phyloP scores from a whole-genome alignment of 2,888 invertebrate genomes.

The Sminthurides aquaticus region DNA sequence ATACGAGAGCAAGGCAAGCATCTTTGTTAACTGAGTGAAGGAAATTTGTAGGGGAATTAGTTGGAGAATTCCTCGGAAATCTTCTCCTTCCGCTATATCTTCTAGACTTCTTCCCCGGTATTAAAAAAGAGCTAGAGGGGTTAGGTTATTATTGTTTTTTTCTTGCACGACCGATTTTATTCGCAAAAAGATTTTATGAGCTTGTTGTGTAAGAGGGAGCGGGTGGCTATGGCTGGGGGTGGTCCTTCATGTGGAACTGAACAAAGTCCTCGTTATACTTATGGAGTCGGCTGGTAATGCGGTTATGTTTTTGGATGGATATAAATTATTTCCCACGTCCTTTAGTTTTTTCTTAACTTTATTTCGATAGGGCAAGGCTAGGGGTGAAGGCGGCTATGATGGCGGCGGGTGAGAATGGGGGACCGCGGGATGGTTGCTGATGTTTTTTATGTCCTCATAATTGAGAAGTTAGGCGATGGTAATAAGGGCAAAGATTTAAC shows the following conservation, averaged over 20 bases:
- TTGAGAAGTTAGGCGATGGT: not conserved
- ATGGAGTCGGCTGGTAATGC: too few relatives aligned
- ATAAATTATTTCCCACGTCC: not conserved
- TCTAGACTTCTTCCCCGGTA: not conserved
- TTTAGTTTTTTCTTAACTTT: not conserved
- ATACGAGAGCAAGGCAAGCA: too few relatives aligned
- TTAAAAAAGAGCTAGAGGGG: not conserved
- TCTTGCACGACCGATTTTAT: not conserved
- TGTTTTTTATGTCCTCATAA: not conserved
- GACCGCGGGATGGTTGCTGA: not conserved
- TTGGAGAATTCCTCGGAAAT: not conserved
- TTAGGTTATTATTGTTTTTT: not conserved
- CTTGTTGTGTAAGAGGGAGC: not conserved
- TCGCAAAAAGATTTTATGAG: not conserved
- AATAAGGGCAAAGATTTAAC: not conserved
- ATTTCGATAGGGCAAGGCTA: not conserved
- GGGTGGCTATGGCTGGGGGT: too few relatives aligned
- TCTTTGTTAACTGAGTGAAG: too few relatives aligned
- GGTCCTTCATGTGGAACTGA: too few relatives aligned
- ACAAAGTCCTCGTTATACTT: too few relatives aligned
- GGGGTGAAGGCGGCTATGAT: too few relatives aligned
- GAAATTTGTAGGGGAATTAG: too few relatives aligned
- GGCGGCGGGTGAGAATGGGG: not conserved
- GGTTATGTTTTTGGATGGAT: not conserved
- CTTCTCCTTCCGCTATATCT: not conserved